Evolutionary conservation across 2,888 invertebrate species (phyloP).

Genomic region (Ephialtes manifestator): DNA sequence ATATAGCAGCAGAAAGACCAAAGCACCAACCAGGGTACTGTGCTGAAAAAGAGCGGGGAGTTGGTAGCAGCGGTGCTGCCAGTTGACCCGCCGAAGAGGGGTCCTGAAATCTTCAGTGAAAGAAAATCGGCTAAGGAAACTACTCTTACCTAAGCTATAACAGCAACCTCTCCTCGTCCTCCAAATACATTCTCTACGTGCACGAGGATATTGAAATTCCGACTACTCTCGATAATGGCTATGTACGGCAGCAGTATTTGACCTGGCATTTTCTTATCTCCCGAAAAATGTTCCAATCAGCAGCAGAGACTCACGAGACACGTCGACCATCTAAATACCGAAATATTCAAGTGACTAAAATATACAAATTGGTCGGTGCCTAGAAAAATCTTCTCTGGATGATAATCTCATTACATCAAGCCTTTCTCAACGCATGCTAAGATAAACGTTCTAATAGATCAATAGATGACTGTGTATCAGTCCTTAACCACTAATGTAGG

Average conservation of each 20-base stretch:
- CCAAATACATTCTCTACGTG: conserved; percentile 24
- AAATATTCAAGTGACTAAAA: too few species aligned
- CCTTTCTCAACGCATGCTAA: too few species aligned
- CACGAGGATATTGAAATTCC: conserved; percentile 66
- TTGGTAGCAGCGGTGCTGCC: conserved; percentile 16
- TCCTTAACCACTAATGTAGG: too few species aligned
- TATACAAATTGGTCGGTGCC: too few species aligned
- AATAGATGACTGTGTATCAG: too few species aligned
- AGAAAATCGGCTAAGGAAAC: conserved; percentile 65
- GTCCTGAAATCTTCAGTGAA: conserved; percentile 68
- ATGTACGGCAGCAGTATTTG: conserved; percentile 24
- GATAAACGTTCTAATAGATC: too few species aligned
- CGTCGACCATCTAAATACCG: background rate
- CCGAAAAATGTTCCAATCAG: conserved; percentile 1
- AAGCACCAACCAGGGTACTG: background rate
- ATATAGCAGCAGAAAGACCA: background rate
- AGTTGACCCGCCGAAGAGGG: conserved; percentile 67
- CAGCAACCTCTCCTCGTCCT: conserved; percentile 1
- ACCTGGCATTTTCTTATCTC: background rate
- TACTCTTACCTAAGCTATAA: conserved; percentile 28
- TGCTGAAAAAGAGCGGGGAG: background rate
- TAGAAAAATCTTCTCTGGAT: too few species aligned
- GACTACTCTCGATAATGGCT: conserved; percentile 65
- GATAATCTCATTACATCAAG: too few species aligned
- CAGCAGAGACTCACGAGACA: background rate